Evolutionary conservation across 1,140 invertebrate species (phyloP), one percentile per base, ranked within the genome.

Genomic region (Diachasma alloeum): DNA sequence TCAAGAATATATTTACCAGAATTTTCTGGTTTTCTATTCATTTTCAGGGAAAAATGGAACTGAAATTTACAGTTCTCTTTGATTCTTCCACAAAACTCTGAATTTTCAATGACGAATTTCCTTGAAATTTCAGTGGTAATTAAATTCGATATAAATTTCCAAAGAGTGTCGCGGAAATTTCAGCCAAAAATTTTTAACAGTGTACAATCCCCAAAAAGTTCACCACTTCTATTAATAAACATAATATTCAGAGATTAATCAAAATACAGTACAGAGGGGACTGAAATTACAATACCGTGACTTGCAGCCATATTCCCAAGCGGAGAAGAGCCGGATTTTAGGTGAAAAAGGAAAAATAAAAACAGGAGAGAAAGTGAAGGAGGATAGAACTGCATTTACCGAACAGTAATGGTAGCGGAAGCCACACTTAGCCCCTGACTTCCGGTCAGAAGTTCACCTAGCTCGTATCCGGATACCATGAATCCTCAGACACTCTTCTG

Each of bases 391-490:
- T 31, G 37, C 22, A 46, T 59, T 67, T 42, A 19, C 24, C 22
- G 22, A 74, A 79, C 81, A 81, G 82, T 86, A 87, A 86, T 87
- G 79, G 86, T 81, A 81, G 82, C 83, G 83, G 85, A 86, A 86
- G 84, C 82, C 85, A 87, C 85, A 86, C 85, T 87, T 87, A 87
- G 78, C 82, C 75, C 71, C 8, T 46, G 72, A 81, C 81, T 87
- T 87, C 86, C 85, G 86, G 78, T 80, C 78, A 79, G 81, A 80
- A 82, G 83, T 84, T 81, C 78, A 75, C 72, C 74, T 72, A 74
- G 69, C 53, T 80, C 79, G 79, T 85, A 83, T 85, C 83, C 83
- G 82, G 83, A 78, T 75, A 79, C 78, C 83, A 83, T 82, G 80
- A 83, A 83, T 83, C 78, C 77, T 77, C 69, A 72, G 56, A 63